These are phyloP conservation scores for Eurystomus glaucurus DNA, from an alignment of 2,797 vertebrate genomes.

Conservation along the genomic window DNA sequence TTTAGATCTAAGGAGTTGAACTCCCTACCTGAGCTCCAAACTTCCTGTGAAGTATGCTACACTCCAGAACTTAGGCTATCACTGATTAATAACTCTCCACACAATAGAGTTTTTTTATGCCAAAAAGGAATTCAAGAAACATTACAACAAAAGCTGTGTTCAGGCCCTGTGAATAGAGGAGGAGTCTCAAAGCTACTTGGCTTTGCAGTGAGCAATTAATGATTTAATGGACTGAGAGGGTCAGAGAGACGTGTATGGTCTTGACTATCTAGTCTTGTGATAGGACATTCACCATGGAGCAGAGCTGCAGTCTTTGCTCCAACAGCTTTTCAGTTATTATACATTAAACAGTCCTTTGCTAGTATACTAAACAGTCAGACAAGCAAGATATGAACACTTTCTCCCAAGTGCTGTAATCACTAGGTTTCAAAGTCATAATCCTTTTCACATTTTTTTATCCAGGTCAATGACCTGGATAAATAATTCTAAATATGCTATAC, in stretches of 20 bases:
- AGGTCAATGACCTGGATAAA: background rate
- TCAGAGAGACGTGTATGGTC: background rate
- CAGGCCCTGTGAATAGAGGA: background rate
- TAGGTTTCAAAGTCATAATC: background rate
- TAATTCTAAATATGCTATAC: background rate
- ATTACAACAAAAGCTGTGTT: background rate
- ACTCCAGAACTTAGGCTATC: background rate
- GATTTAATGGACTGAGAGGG: background rate
- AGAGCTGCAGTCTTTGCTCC: background rate
- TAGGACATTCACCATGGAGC: background rate
- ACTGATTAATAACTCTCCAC: background rate
- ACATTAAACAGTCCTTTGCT: background rate
- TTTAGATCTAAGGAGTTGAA: background rate
- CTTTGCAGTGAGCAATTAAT: background rate
- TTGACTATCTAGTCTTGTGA: background rate
- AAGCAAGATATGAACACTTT: background rate
- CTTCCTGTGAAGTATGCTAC: background rate
- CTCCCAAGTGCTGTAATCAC: background rate
- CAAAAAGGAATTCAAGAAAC: background rate
- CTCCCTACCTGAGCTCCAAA: background rate
- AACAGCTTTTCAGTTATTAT: background rate
- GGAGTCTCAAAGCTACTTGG: background rate
- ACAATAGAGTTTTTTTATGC: background rate
- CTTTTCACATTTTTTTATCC: background rate
- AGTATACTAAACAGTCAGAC: background rate